Base-by-base conservation (phyloP, 2,888 invertebrate genomes). In the Ophion slaviceki region DNA sequence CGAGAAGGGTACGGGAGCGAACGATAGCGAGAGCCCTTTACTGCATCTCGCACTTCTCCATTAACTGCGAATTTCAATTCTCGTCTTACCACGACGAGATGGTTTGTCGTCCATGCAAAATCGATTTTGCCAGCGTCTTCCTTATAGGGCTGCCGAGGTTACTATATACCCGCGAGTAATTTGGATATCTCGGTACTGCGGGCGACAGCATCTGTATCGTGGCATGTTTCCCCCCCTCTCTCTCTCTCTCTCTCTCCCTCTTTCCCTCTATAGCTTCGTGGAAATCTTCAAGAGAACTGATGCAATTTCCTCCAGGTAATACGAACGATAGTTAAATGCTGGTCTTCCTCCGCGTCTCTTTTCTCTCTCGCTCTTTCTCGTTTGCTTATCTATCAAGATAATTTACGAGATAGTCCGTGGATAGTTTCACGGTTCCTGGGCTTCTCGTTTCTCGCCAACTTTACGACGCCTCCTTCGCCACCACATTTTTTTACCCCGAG, bases 251-350 rank as follows among this genome's bases (percentile, higher is more conserved):
- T 57, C 14, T 3, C 53, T 14, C 53, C 0, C 20, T 61, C 40
- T 14, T 17, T 14, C 57, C 14, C 62, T 57, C 45, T 74, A 20
- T 24, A 78, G 82, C 62, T 82, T 59, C 76, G 76, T 86, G 76
- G 81, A 87, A 87, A 86, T 86, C 82, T 81, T 77, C 71, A 40
- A 57, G 53, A 10, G 74, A 75, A 71, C 62, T 72, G 86, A 84
- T 82, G 81, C 86, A 88, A 88, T 88, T 87, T 87, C 87, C 86
- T 83, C 36, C 82, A 84, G 86, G 87, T 86, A 87, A 86, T 86
- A 77, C 84, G 78, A 66, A 82, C 78, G 84, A 84, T 78, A 82
- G 87, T 86, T 86, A 80, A 86, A 82, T 78, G 82, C 72, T 40
- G 61, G 32, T 62, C 59, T 77, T 70, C 64, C 72, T 70, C 47